Evolutionary conservation across 2,888 invertebrate species (phyloP).

Genomic region (Mycalesis mineus): DNA sequence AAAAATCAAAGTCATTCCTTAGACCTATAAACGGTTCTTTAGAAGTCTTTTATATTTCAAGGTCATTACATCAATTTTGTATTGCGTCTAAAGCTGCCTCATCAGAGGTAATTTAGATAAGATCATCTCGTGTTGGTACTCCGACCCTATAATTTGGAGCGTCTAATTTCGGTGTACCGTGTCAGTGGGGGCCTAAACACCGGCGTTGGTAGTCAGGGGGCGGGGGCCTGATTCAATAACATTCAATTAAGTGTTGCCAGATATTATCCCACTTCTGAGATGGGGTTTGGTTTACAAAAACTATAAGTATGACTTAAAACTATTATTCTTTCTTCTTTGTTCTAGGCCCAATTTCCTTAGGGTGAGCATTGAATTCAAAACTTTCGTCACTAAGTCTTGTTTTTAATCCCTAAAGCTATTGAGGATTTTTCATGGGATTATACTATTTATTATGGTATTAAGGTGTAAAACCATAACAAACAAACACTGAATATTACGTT

Average conservation of each 20-base stretch:
- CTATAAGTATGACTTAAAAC: too few species aligned
- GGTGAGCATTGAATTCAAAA: too few species aligned
- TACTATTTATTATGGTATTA: too few species aligned
- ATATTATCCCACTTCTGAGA: conserved; percentile 48
- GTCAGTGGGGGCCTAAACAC: conserved; percentile 10
- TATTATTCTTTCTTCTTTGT: too few species aligned
- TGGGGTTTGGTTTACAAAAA: too few species aligned
- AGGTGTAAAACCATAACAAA: too few species aligned
- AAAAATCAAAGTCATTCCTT: too few species aligned
- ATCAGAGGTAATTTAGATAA: not conserved
- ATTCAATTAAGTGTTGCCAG: conserved; percentile 61
- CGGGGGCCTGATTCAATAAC: conserved; percentile 69
- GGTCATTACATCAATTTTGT: not conserved
- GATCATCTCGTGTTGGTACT: not conserved
- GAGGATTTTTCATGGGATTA: too few species aligned
- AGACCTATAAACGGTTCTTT: not conserved
- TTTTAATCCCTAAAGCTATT: too few species aligned
- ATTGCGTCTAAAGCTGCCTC: not conserved
- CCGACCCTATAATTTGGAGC: not conserved
- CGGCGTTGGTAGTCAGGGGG: conserved; percentile 12
- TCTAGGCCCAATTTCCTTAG: too few species aligned
- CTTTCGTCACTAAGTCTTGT: too few species aligned
- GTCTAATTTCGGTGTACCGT: not conserved
- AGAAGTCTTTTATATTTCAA: not conserved
- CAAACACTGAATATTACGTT: too few species aligned